Conservation (phyloP, 1,140 invertebrate species). For the Odontomachus brunneus region DNA sequence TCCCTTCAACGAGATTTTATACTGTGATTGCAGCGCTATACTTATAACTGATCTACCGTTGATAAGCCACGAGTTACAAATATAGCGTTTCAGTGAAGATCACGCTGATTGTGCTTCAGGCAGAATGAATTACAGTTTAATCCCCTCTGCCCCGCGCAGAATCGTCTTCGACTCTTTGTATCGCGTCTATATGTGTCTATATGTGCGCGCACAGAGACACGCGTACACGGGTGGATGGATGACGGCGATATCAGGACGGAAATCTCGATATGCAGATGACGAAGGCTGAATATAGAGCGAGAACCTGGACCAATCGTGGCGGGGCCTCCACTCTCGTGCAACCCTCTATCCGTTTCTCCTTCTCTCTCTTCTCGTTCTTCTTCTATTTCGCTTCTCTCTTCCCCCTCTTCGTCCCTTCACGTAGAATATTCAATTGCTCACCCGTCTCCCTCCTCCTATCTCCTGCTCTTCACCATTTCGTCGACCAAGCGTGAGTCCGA, state of each 20-base stretch:
- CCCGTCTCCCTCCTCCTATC: neutral
- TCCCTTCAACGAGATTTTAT: no score
- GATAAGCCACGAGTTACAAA: no score
- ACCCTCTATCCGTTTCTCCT: no score
- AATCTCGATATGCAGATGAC: slow-evolving; percentile 66
- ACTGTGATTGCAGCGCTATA: no score
- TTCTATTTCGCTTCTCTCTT: neutral
- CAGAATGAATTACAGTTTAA: slow-evolving; percentile 37
- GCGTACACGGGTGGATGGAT: neutral
- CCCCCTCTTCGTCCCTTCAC: slow-evolving; percentile 33
- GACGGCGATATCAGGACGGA: slow-evolving; percentile 42
- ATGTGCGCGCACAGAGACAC: neutral
- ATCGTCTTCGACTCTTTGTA: neutral
- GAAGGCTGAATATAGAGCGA: slow-evolving; percentile 48
- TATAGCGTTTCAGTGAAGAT: no score
- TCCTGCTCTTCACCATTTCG: neutral
- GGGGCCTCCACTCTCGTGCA: no score
- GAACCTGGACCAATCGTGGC: slow-evolving; percentile 29
- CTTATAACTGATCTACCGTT: no score
- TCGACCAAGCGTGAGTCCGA: slow-evolving; percentile 38
- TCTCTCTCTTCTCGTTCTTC: neutral
- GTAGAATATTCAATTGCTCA: slow-evolving; percentile 64
- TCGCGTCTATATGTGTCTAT: neutral
- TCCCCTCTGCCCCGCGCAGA: neutral
- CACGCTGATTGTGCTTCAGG: no score